Evolutionary conservation across 2,113 vertebrate genomes (phyloP).

Genomic region (Plecotus auritus): DNA sequence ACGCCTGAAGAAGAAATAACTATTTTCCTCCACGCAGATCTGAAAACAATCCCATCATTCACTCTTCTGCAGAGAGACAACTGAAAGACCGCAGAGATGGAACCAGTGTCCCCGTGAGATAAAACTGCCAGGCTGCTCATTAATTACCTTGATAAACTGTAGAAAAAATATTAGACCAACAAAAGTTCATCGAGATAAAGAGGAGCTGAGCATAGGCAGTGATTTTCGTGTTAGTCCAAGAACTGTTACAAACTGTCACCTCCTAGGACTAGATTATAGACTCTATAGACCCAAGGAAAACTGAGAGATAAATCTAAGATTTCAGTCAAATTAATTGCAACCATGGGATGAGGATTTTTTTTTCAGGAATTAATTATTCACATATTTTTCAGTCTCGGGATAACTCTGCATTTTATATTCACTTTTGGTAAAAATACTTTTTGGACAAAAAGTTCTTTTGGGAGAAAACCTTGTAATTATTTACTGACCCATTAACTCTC

Average conservation of each 20-base stretch:
- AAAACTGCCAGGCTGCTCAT: background rate
- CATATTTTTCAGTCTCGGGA: background rate
- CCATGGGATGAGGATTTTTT: background rate
- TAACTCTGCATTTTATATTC: conserved; percentile 21
- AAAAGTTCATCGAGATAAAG: conserved; percentile 9
- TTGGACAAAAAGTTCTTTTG: background rate
- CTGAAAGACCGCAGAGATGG: background rate
- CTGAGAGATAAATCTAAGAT: background rate
- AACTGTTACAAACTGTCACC: background rate
- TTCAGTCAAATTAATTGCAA: conserved; percentile 1
- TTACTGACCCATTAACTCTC: conserved; percentile 11
- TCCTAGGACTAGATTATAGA: background rate
- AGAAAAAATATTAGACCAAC: conserved; percentile 29
- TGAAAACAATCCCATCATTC: background rate
- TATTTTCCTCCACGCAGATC: background rate
- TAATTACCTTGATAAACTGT: conserved; percentile 40
- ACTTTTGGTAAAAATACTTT: conserved; percentile 38
- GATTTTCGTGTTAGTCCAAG: conserved; percentile 31
- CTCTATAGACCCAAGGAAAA: background rate
- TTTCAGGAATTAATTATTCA: conserved; percentile 50
- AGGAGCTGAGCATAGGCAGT: background rate
- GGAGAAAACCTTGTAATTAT: background rate
- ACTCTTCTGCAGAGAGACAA: background rate
- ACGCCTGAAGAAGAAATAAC: background rate
- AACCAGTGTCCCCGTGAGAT: background rate